These are phyloP conservation scores for Orchesella flavescens DNA, from an alignment of 2,888 invertebrate species.

Conservation along the genomic window DNA sequence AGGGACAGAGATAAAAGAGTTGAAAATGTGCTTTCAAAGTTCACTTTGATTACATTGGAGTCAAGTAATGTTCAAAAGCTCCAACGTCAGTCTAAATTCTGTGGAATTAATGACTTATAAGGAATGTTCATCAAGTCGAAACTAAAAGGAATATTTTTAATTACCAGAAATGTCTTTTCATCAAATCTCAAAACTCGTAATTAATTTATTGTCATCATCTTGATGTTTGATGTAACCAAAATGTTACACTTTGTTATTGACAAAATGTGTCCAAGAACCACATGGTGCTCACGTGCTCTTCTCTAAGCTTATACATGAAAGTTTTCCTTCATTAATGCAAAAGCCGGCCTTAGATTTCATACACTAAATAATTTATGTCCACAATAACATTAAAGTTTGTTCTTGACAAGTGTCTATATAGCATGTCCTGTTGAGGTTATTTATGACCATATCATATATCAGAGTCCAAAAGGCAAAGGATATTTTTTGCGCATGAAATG, in stretches of 20 bases:
- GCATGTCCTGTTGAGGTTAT: too few species aligned
- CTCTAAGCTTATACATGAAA: neutral
- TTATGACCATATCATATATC: too few species aligned
- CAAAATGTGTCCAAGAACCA: neutral
- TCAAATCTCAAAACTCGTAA: too few species aligned
- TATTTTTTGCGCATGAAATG: too few species aligned
- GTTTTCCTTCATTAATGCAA: neutral
- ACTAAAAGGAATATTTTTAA: too few species aligned
- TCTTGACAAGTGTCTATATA: too few species aligned
- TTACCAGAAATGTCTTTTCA: too few species aligned
- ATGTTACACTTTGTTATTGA: too few species aligned
- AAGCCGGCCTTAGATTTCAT: slow-evolving; percentile 45
- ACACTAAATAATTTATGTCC: neutral
- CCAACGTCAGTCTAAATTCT: too few species aligned
- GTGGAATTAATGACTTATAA: neutral
- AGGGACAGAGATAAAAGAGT: neutral
- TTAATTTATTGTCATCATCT: too few species aligned
- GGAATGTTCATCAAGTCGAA: neutral
- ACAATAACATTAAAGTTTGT: neutral
- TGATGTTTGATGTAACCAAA: too few species aligned
- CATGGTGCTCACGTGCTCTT: slow-evolving; percentile 46
- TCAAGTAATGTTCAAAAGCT: neutral
- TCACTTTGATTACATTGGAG: slow-evolving; percentile 8
- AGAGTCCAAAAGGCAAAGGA: too few species aligned
- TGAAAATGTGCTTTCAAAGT: slow-evolving; percentile 17